Conservation (phyloP, 2,888 invertebrate genomes). For the Drosophila tanythrix region DNA sequence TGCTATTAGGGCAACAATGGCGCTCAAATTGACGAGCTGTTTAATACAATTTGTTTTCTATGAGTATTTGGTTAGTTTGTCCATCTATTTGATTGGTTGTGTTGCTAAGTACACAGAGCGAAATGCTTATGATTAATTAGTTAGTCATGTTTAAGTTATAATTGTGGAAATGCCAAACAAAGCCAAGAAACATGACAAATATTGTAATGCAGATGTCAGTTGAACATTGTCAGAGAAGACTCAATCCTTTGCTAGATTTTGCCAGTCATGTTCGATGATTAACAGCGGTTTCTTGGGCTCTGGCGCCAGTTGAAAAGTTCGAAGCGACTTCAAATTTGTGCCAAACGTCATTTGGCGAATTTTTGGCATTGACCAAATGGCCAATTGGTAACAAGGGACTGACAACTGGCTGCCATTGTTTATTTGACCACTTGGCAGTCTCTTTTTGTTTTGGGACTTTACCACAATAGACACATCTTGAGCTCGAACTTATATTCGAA, state of each 20-base stretch:
- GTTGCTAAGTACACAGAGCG: neutral
- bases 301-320: neutral
- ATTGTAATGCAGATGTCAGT: neutral
- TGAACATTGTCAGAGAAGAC: neutral
- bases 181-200: neutral
- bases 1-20: slow-evolving; percentile 12
- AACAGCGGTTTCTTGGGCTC: neutral
- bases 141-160: neutral
- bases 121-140: neutral
- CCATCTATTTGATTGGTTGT: neutral
- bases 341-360: neutral
- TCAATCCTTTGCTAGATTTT: neutral
- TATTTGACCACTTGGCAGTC: slow-evolving; percentile 29
- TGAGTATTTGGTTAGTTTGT: neutral
- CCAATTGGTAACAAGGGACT: slow-evolving; percentile 10
- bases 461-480: slow-evolving; percentile 10
- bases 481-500: slow-evolving; percentile 2
- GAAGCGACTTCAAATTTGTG: neutral
- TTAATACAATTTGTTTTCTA: slow-evolving; percentile 44
- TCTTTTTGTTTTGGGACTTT: slow-evolving; percentile 4
- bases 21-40: slow-evolving; percentile 25
- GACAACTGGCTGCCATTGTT: slow-evolving; percentile 23
- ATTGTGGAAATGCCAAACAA: neutral
- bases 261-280: neutral
- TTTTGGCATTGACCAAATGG: slow-evolving; percentile 6